Percentiles rank a stretch among this genome's conserved stretches.
Conservation (phyloP, 1,140 invertebrate species). For the Diorhabda sublineata region DNA sequence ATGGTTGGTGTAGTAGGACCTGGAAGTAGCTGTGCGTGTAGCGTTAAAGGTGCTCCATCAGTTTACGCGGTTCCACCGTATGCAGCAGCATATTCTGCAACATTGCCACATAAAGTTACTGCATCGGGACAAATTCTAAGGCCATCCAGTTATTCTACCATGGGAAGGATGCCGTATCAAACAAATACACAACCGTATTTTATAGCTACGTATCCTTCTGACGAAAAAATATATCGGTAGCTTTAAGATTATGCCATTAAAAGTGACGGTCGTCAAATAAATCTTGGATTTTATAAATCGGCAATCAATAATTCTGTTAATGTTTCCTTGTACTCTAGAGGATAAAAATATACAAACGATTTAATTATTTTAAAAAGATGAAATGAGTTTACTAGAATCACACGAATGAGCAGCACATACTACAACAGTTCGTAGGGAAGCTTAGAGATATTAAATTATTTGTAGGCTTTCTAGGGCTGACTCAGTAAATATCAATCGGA, state of each 20-base stretch:
- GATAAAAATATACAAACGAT: too few relatives aligned
- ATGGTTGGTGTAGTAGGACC: slow-evolving; percentile 48
- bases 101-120: slow-evolving; percentile 58
- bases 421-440: too few relatives aligned
- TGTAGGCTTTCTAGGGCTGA: too few relatives aligned
- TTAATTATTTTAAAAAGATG: too few relatives aligned
- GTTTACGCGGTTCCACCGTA: slow-evolving; percentile 50
- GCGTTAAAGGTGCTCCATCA: slow-evolving; percentile 52
- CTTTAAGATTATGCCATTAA: slow-evolving; percentile 6
- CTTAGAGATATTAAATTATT: too few relatives aligned
- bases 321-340: too few relatives aligned
- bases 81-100: slow-evolving; percentile 54
- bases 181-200: slow-evolving; percentile 44
- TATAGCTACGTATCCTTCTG: slow-evolving; percentile 38
- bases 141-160: slow-evolving; percentile 47
- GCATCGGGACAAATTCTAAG: slow-evolving; percentile 53
- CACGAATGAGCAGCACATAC: too few relatives aligned
- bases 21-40: slow-evolving; percentile 50
- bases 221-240: slow-evolving; percentile 47
- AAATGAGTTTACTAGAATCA: too few relatives aligned
- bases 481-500: too few relatives aligned
- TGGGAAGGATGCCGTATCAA: slow-evolving; percentile 47
- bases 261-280: background rate
- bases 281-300: too few relatives aligned
- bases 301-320: too few relatives aligned